phyloP scores from a whole-genome alignment of 2,888 invertebrate species.

The Drosophila aldrichi region DNA sequence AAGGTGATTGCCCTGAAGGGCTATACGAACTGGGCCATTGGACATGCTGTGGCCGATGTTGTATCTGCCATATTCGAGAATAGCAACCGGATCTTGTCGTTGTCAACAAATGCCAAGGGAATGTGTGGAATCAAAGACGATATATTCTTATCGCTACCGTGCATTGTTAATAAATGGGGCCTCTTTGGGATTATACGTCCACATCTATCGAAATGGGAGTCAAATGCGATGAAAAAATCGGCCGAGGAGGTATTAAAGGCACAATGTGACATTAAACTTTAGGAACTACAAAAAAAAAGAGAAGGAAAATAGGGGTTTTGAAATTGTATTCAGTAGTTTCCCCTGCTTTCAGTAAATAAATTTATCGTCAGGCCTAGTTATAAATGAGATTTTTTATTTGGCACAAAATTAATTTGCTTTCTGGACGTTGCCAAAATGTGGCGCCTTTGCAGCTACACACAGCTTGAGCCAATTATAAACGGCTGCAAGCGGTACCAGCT shows the following conservation, averaged over 20 bases:
- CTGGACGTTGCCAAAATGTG: conserved; percentile 23
- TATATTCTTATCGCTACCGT: conserved; percentile 93
- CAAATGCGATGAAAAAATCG: conserved; percentile 87
- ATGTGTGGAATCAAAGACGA: conserved; percentile 90
- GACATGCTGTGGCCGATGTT: conserved; percentile 89
- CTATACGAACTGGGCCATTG: conserved; percentile 95
- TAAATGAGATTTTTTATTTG: conserved; percentile 18
- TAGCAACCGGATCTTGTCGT: conserved; percentile 89
- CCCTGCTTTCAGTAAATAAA: neutral
- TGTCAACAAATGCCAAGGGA: conserved; percentile 88
- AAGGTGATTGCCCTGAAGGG: conserved; percentile 92
- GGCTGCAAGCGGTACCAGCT: conserved; percentile 17
- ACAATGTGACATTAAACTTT: conserved; percentile 44
- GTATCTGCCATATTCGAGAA: conserved; percentile 89
- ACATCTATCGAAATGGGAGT: conserved; percentile 88
- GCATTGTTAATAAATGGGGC: conserved; percentile 89
- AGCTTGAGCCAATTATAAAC: conserved; percentile 24
- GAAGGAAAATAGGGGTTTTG: neutral
- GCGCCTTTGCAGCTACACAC: conserved; percentile 32
- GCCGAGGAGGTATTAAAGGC: conserved; percentile 86
- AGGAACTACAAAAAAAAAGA: neutral
- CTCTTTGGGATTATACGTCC: conserved; percentile 89
- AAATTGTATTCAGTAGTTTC: conserved; percentile 11
- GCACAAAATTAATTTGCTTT: conserved; percentile 27
- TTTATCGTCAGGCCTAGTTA: conserved; percentile 6